These are phyloP conservation scores for Latrodectus hesperus DNA, from an alignment of 2,888 invertebrate species.

Conservation along the genomic window DNA sequence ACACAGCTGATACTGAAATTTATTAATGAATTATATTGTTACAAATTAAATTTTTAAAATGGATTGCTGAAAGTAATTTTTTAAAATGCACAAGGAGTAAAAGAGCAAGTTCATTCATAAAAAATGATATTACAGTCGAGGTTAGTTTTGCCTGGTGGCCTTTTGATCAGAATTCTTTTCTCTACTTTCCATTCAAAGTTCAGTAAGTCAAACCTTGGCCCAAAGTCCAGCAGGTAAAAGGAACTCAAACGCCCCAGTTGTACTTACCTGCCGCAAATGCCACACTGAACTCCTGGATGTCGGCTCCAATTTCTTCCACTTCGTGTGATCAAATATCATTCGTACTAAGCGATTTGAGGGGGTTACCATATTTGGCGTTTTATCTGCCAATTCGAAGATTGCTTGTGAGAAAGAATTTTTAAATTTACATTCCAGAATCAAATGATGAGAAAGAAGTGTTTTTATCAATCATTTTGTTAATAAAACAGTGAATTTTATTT, in stretches of 20 bases:
- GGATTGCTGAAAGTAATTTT: too few relatives aligned
- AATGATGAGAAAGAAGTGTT: too few relatives aligned
- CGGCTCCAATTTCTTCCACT: neutral
- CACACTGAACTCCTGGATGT: neutral
- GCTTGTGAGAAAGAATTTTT: neutral
- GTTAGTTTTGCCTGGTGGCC: constrained; percentile 38
- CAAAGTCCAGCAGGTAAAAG: constrained; percentile 52
- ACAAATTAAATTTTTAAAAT: too few relatives aligned
- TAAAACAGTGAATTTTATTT: too few relatives aligned
- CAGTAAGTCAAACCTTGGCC: constrained; percentile 65
- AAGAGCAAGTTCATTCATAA: too few relatives aligned
- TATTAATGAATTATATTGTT: too few relatives aligned
- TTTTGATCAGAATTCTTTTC: constrained; percentile 24
- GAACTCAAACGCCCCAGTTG: constrained; percentile 50
- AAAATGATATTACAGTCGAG: neutral
- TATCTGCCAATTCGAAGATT: neutral
- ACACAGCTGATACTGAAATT: too few relatives aligned
- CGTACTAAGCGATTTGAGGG: neutral
- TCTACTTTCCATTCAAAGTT: constrained; percentile 60
- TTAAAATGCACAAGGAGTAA: too few relatives aligned
- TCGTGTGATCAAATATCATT: neutral
- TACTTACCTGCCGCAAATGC: constrained; percentile 22
- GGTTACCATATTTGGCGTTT: constrained; percentile 30
- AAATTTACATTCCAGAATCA: too few relatives aligned
- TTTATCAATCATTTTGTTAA: too few relatives aligned